Base-by-base conservation (phyloP, 2,113 vertebrate species). In the Steatornis caripensis region DNA sequence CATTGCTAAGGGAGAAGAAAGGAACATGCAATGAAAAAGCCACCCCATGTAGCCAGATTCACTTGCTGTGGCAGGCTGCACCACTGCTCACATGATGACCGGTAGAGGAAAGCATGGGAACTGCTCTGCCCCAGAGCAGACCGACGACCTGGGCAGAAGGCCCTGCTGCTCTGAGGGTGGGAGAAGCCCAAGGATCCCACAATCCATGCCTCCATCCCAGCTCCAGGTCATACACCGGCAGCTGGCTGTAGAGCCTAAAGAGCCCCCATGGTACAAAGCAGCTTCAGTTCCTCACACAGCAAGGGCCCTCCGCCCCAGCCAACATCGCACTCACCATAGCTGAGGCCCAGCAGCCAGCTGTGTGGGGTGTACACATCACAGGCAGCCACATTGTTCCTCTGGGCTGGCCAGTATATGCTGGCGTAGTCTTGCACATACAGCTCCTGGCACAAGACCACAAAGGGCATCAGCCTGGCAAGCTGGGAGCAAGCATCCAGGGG, bases 331-430 rank as follows among this genome's bases (percentile, higher is more conserved):
- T 95, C 57, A 99, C 99, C 97, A 2, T 99, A 99, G 34, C 98
- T 97, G 0, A 97, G 7, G 0, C 27, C 96, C 71, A 99, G 99
- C 65, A 99, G 97, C 60, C 98, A 97, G 97, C 99, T 99, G 95
- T 99, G 99, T 0, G 99, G 99, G 1, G 99, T 99, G 97, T 99
- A 99, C 77, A 99, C 24, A 17, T 99, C 99, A 36, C 98, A 98
- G 0, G 97, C 92, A 30, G 99, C 98, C 87, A 99, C 98, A 0
- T 99, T 99, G 98, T 98, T 98, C 94, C 98, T 98, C 97, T 99
- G 99, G 5, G 98, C 98, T 1, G 98, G 98, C 99, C 99, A 99
- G 97, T 99, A 84, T n/a, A 99, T 99, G 89, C 97, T 96, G 64
- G 84, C 22, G 0, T 99, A 99, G 90, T 99, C 99, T 72, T 99